Percentiles rank a stretch among this genome's conserved stretches.
phyloP scores from a whole-genome alignment of 2,797 vertebrate species.

The Nannoperca australis region DNA sequence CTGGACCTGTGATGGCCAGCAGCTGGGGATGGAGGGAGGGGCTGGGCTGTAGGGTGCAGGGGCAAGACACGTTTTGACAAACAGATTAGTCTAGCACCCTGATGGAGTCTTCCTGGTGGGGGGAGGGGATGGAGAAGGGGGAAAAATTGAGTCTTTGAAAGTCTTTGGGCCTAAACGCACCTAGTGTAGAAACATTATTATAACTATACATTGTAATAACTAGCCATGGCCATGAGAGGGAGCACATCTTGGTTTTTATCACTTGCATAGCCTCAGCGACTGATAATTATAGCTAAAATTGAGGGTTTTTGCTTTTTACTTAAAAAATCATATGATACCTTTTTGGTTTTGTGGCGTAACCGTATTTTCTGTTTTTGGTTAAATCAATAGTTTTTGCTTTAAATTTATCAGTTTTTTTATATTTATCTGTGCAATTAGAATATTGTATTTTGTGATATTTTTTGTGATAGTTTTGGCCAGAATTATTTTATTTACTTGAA shows the following conservation, averaged over 20 bases:
- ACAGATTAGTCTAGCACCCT: conserved; percentile 76
- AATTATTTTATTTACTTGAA: background rate
- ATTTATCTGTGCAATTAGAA: background rate
- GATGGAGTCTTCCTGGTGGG: conserved; percentile 52
- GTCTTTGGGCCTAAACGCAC: background rate
- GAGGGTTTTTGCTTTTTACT: background rate
- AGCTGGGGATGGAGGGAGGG: conserved; percentile 48
- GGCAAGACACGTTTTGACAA: conserved; percentile 77
- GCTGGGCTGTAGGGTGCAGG: conserved; percentile 50
- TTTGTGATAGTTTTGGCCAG: background rate
- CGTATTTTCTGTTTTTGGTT: background rate
- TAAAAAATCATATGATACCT: background rate
- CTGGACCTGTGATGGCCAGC: conserved; percentile 76
- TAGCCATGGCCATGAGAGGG: conserved; percentile 15
- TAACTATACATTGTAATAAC: background rate
- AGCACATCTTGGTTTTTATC: background rate
- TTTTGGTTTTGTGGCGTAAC: background rate
- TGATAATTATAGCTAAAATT: background rate
- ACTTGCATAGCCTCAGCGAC: background rate
- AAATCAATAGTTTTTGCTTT: background rate
- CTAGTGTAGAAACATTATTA: background rate
- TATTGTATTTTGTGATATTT: background rate
- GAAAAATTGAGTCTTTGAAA: background rate
- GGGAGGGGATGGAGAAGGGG: conserved; percentile 30
- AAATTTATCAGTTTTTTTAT: background rate